Base-by-base conservation (phyloP, 2,113 vertebrate genomes). In the Eleginops maclovinus region DNA sequence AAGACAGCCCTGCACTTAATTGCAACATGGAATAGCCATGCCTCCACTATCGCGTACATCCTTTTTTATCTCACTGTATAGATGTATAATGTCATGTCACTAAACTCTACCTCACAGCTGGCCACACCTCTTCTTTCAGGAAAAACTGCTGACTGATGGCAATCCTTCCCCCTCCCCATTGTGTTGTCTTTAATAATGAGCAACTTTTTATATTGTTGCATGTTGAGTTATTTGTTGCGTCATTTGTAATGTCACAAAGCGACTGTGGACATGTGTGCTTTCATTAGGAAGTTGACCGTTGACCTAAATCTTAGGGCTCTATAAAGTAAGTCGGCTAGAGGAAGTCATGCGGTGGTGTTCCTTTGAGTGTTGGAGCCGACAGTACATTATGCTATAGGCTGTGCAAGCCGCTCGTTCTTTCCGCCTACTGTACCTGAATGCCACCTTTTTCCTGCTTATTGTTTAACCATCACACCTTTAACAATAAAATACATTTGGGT, bases 221-320 rank as follows among this genome's bases (percentile, higher is more conserved):
- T 77, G 44, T 68, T 49, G 53, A 54, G n/a, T 46, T 21, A 36
- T 59, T 75, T 67, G 56, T 72, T 22, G 44, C 11, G 1, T 67
- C 15, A 50, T 54, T 49, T 77, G n/a, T 53, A 28, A n/a, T 55
- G 64, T 80, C 49, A 51, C 28, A 44, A 6, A 47, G 31, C 22
- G 9, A n/a, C 46, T 15, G 56, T 44, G 46, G 26, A 69, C 14
- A 50, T 14, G n/a, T 82, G 66, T 36, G 47, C 78, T 86, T 75
- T 77, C 61, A 56, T 43, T 36, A 83, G 86, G 86, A 91, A 88
- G 86, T 79, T 86, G 89, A 87, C 89, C 56, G n/a, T 88, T 93
- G 89, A 92, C 91, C 85, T 91, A 88, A 72, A 89, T 92, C 76
- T 62, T 85, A 72, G 58, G 55, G 67, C 49, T 43, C 53, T 70